Evolutionary conservation across 2,888 invertebrate genomes (phyloP), one percentile per base, ranked within the genome.

Genomic region (Cephus nigrinus): DNA sequence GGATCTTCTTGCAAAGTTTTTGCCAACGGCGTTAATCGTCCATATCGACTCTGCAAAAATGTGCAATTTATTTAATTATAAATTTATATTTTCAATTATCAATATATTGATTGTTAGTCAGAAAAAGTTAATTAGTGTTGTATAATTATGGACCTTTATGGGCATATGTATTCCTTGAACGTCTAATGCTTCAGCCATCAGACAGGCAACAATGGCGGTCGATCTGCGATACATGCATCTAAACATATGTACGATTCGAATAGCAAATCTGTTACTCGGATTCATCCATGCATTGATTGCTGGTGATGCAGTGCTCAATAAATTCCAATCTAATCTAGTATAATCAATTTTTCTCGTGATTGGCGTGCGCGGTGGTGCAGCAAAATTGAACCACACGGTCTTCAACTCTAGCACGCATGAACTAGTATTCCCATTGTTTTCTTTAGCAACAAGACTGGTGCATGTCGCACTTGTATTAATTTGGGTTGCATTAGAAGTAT

Each of bases 271-370:
- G 92, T 98, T 98, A 91, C 96, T 96, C 0, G 98, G 98, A 93
- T 98, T 98, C 95, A 99, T 96, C 99, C 99, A 99, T 1, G 98
- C 98, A 89, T 98, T 98, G 85, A 99, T 98, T 0, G 98, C 98
- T 0, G 99, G 98, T 0, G 98, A 98, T 11, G 98, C 98, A 3
- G 98, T 98, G 89, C 98, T 98, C 76, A 99, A 92, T 77, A 99
- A 92, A 92, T 99, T 99, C 98, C 99, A 99, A 92, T 99, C 98
- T 86, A 98, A 92, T 86, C 98, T 95, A 0, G 98, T 98, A 87
- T 96, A 98, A 91, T 98, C 98, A 85, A 98, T 97, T 92, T 98
- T 98, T 84, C 97, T 94, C 0, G 98, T 98, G 74, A 98, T 98
- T 0, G 98, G 98, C 1, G 98, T 97, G 81, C 97, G 94, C 0